Base-by-base conservation (phyloP, 2,888 invertebrate species). In the Calliphora vomitoria region DNA sequence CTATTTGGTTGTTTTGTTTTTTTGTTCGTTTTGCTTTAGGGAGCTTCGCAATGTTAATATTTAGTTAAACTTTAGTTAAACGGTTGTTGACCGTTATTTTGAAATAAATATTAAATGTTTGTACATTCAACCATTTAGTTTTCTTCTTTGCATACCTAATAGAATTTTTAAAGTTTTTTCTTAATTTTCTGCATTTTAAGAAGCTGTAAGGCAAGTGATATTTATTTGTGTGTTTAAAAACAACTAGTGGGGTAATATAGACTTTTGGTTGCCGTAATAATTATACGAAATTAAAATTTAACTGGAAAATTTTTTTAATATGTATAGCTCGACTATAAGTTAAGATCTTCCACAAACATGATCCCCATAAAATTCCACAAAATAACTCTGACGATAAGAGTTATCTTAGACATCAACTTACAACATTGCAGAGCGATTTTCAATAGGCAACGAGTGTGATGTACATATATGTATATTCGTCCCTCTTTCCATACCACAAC, bases 11-110 rank as follows among this genome's bases (percentile, higher is more conserved):
- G 68, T 60, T 69, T 35, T 60, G 60, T 69, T 71, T 35, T 53
- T 82, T 69, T 58, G 80, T 78, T 72, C 20, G 18, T 47, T 64
- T 78, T 44, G 50, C 75, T 58, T 78, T 79, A 58, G 71, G 80
- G 38, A 62, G 47, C 35, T 71, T 69, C 35, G 13, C 72, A 53
- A 60, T 87, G 47, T 18, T 72, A 72, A 71, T 87, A 44, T 81
- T 81, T 47, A 80, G 83, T 86, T 82, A 69, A 86, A 79, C 25
- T 86, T 20, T 15, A 79, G 74, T 86, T 80, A 87, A 87, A 88
- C 86, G 87, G 78, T 88, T 89, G 78, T 87, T 88, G 89, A 89
- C 88, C 88, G 85, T 88, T 86, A 84, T 85, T 78, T 76, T 20
- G 60, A 80, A 83, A 83, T 83, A 85, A 80, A 74, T 68, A 74